These are phyloP conservation scores for Diadophis punctatus DNA, from an alignment of 2,113 vertebrate species.

Conservation along the genomic window DNA sequence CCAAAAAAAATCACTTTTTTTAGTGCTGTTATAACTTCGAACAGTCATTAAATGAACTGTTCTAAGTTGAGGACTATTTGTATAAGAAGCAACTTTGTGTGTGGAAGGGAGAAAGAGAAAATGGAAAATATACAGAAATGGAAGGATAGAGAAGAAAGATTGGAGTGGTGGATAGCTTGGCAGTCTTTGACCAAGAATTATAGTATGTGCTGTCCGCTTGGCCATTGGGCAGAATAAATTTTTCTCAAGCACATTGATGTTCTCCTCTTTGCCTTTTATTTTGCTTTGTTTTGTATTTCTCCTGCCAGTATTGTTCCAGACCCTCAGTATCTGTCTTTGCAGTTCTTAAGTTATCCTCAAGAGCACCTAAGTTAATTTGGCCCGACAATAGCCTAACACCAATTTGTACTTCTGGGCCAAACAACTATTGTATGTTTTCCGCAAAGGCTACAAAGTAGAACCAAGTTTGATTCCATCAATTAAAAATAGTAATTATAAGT, in stretches of 20 bases:
- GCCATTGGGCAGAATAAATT: neutral
- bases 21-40: too few relatives aligned
- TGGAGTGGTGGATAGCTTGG: neutral
- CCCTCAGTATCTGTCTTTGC: neutral
- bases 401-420: neutral
- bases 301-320: neutral
- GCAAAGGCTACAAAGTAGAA: constrained; percentile 37
- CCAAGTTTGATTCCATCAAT: constrained; percentile 45
- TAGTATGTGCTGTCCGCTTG: neutral
- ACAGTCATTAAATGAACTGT: too few relatives aligned
- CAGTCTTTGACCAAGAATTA: neutral
- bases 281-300: neutral
- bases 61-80: too few relatives aligned
- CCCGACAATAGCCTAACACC: neutral
- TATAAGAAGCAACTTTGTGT: neutral
- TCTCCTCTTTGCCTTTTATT: neutral
- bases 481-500: constrained; percentile 46
- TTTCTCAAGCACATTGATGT: neutral
- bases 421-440: constrained; percentile 35
- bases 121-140: neutral
- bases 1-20: too few relatives aligned
- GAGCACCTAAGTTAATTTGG: neutral
- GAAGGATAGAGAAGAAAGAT: neutral
- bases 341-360: neutral
- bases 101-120: neutral